These are phyloP conservation scores for Pelosia muscerda DNA, from an alignment of 2,888 invertebrate genomes.

Conservation along the genomic window DNA sequence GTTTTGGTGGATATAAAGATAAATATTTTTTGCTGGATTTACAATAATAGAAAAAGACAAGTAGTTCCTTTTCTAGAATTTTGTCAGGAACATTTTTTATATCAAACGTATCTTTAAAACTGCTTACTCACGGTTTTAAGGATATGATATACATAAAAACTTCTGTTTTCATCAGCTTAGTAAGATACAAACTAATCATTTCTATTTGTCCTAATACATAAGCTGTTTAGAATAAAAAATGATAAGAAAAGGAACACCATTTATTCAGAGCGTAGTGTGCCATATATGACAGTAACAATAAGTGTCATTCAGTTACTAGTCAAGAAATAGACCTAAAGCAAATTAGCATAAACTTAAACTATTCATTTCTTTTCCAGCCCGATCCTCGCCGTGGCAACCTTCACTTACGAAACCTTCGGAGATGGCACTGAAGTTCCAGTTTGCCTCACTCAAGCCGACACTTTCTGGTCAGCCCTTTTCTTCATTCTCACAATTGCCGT, in stretches of 20 bases:
- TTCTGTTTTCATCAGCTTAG: no score
- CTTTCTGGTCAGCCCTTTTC: constrained; percentile 92
- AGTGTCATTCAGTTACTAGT: no score
- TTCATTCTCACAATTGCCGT: constrained; percentile 92
- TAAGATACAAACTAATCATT: no score
- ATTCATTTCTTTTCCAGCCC: constrained; percentile 88
- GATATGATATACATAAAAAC: no score
- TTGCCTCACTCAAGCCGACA: constrained; percentile 93
- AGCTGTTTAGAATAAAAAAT: no score
- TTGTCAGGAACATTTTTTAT: background rate
- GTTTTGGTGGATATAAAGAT: background rate
- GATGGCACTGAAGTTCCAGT: constrained; percentile 91
- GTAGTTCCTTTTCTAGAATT: background rate
- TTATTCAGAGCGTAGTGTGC: no score
- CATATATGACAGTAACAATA: no score
- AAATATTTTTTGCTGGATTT: constrained; percentile 1
- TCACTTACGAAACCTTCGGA: constrained; percentile 90
- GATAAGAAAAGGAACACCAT: no score
- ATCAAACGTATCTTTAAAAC: no score
- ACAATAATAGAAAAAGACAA: background rate
- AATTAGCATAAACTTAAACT: background rate
- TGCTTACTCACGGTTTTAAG: no score
- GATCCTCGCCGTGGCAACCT: constrained; percentile 93
- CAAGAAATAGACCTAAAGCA: no score
- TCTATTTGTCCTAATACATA: no score